Conservation (phyloP, 2,113 vertebrate genomes). For the Mohoua ochrocephala region DNA sequence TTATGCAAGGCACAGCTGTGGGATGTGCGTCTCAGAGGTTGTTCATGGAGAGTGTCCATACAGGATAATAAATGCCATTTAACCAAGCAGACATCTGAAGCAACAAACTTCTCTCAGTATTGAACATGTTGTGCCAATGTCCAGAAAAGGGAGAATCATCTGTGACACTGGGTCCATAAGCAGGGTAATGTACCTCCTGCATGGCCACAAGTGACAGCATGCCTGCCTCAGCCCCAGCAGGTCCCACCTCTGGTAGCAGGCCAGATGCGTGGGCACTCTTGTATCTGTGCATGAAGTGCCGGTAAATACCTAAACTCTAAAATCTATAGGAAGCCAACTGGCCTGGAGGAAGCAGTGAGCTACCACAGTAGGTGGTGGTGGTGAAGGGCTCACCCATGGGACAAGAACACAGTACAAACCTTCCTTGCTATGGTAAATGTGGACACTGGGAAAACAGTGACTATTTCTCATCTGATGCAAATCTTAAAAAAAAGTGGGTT, state of each 20-base stretch:
- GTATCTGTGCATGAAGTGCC: no score
- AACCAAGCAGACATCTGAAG: not conserved
- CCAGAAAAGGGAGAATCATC: not conserved
- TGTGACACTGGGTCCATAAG: not conserved
- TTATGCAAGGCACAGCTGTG: not conserved
- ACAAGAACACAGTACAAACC: not conserved
- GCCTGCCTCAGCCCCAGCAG: not conserved
- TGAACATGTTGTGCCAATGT: not conserved
- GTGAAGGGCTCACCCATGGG: not conserved
- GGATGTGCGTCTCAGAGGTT: not conserved
- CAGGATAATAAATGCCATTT: not conserved
- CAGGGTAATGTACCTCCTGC: not conserved
- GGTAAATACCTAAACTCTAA: not conserved
- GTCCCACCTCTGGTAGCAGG: not conserved
- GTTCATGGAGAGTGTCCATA: not conserved
- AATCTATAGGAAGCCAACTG: not conserved
- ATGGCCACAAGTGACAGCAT: not conserved
- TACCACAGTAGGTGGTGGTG: not conserved
- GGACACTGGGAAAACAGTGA: not conserved
- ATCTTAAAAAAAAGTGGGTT: not conserved
- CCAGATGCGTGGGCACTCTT: fast-evolving
- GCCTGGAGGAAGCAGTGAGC: not conserved
- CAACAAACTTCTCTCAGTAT: not conserved
- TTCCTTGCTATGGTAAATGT: not conserved
- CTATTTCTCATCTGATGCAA: not conserved